phyloP scores from a whole-genome alignment of 2,113 vertebrate species.

The Ia io region DNA sequence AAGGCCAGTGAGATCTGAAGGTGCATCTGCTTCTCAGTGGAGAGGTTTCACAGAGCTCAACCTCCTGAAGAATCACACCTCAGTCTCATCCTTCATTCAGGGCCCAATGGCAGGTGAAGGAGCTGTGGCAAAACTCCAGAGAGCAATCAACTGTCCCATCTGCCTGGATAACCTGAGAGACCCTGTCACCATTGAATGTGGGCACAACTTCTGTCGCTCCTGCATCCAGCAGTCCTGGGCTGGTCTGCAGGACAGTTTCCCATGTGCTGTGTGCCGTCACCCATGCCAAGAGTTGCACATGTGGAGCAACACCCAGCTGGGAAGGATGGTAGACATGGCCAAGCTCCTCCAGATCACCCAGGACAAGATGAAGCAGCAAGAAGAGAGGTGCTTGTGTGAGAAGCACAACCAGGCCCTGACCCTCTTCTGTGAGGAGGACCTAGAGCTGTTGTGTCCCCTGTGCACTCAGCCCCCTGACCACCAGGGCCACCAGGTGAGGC shows the following conservation, averaged over 20 bases:
- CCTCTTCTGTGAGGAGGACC: constrained; percentile 52
- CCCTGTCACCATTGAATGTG: not conserved
- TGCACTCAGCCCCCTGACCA: not conserved
- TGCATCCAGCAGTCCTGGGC: not conserved
- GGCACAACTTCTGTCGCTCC: constrained; percentile 27
- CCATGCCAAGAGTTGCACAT: not conserved
- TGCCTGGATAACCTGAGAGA: not conserved
- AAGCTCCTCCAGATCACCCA: not conserved
- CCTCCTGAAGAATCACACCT: too few relatives aligned
- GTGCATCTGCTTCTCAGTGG: too few relatives aligned
- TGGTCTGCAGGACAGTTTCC: not conserved
- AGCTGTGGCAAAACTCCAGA: not conserved
- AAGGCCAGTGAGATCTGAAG: too few relatives aligned
- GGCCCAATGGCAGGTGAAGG: constrained; percentile 1
- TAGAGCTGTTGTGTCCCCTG: not conserved
- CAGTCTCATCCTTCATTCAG: rapidly evolving
- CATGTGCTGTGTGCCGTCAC: not conserved
- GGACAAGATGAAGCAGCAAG: not conserved
- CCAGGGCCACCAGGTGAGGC: not conserved
- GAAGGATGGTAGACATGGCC: not conserved
- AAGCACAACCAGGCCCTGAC: not conserved
- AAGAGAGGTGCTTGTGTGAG: not conserved
- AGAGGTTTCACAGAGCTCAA: too few relatives aligned
- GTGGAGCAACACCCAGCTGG: not conserved
- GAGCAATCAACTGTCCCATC: not conserved